Evolutionary conservation across 2,888 invertebrate species (phyloP).

Genomic region (Mythimna vitellina): DNA sequence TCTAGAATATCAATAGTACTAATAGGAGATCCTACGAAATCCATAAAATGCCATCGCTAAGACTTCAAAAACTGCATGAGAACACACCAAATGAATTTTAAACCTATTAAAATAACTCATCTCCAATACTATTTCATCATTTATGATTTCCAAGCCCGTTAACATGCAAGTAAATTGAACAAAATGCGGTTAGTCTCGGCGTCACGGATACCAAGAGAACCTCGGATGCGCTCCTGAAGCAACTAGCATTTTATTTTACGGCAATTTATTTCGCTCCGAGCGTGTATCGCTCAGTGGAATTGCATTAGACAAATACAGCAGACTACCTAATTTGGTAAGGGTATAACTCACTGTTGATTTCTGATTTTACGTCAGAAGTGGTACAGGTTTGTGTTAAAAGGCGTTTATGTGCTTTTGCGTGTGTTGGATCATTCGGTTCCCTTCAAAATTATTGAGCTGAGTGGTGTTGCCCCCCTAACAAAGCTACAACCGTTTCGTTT

Average conservation of each 20-base stretch:
- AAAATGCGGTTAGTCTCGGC: slow-evolving; percentile 49
- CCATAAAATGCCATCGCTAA: not conserved
- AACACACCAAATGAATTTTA: not conserved
- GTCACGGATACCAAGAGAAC: slow-evolving; percentile 38
- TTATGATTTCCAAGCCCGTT: slow-evolving; percentile 44
- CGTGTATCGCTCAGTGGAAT: slow-evolving; percentile 72
- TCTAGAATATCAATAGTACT: not conserved
- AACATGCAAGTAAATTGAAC: slow-evolving; percentile 58
- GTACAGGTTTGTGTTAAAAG: not conserved
- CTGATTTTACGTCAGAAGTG: slow-evolving; percentile 21
- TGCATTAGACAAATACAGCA: slow-evolving; percentile 78
- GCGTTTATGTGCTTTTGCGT: not conserved
- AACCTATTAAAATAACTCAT: slow-evolving; percentile 15
- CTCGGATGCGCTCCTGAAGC: slow-evolving; percentile 40
- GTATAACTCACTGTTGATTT: slow-evolving; percentile 36
- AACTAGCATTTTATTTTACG: slow-evolving; percentile 76
- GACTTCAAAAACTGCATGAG: not conserved
- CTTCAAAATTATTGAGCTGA: too few relatives aligned
- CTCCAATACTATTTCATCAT: slow-evolving; percentile 29
- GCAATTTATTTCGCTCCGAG: slow-evolving; percentile 77
- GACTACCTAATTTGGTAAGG: slow-evolving; percentile 65
- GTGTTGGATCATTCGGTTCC: too few relatives aligned
- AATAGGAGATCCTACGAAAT: not conserved
- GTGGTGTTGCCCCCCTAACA: too few relatives aligned
- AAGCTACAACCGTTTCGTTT: too few relatives aligned